Evolutionary conservation across 2,888 invertebrate genomes (phyloP).

Genomic region (Tetramorium bicarinatum): DNA sequence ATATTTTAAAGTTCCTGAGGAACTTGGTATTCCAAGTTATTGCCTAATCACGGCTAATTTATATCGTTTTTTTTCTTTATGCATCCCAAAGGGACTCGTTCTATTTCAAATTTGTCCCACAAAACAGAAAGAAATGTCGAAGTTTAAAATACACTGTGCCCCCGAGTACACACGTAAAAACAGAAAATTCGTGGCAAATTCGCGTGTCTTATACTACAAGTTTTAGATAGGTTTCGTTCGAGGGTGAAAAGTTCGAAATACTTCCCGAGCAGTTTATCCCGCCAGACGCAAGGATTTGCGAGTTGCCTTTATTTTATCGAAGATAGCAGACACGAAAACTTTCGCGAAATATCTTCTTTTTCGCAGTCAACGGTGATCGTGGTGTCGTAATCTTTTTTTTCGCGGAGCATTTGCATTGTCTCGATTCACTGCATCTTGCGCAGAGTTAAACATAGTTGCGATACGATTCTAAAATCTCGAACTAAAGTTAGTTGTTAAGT

Average conservation of each 20-base stretch:
- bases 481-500: not conserved
- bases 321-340: slow-evolving; percentile 49
- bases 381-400: slow-evolving; percentile 8
- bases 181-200: slow-evolving; percentile 33
- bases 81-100: not conserved
- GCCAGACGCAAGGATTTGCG: slow-evolving; percentile 49
- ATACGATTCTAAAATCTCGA: not conserved
- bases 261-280: slow-evolving; percentile 40
- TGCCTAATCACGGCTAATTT: not conserved
- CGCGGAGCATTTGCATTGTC: slow-evolving; percentile 5
- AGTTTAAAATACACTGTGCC: not conserved
- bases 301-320: slow-evolving; percentile 45
- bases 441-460: not conserved
- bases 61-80: not conserved
- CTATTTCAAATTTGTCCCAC: slow-evolving; percentile 17
- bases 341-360: slow-evolving; percentile 28
- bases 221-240: slow-evolving; percentile 50
- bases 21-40: not conserved
- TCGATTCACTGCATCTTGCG: not conserved
- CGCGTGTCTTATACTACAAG: slow-evolving; percentile 35
- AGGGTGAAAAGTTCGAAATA: slow-evolving; percentile 49
- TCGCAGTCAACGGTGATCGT: slow-evolving; percentile 24
- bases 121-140: slow-evolving; percentile 28
- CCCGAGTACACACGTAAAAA: not conserved
- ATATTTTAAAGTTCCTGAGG: not conserved